Evolutionary conservation across 2,888 invertebrate species (phyloP).

Genomic region (Tipula confusa): DNA sequence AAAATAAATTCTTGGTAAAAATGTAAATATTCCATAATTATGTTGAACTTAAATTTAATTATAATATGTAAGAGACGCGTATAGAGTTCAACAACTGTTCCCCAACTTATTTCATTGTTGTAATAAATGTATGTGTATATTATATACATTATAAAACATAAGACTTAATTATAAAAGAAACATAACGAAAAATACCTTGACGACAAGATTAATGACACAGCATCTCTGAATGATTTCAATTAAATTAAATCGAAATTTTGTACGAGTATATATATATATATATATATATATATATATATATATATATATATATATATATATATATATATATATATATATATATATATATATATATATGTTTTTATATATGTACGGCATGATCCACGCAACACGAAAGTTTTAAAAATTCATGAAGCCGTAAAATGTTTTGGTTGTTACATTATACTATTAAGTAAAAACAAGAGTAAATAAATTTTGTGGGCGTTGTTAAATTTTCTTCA

Average conservation of each 20-base stretch:
- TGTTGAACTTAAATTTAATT: background rate
- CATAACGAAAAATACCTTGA: background rate
- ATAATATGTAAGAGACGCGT: background rate
- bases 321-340: too few species aligned
- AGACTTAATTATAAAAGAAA: background rate
- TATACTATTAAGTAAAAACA: background rate
- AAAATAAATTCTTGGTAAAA: too few species aligned
- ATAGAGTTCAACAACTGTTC: background rate
- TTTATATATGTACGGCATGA: too few species aligned
- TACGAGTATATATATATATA: too few species aligned
- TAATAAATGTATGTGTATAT: background rate
- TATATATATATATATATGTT: background rate
- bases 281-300: too few species aligned
- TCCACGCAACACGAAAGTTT: background rate
- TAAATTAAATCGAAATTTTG: constrained; percentile 5
- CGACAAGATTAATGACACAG: constrained; percentile 3
- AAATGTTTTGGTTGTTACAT: background rate
- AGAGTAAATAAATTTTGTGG: background rate
- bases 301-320: too few species aligned
- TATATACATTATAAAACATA: background rate
- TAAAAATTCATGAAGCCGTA: background rate
- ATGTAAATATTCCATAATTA: background rate
- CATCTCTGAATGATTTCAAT: background rate
- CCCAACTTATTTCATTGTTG: background rate
- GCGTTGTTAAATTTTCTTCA: background rate